phyloP scores from a whole-genome alignment of 2,888 invertebrate genomes.

The Eupeodes luniger region DNA sequence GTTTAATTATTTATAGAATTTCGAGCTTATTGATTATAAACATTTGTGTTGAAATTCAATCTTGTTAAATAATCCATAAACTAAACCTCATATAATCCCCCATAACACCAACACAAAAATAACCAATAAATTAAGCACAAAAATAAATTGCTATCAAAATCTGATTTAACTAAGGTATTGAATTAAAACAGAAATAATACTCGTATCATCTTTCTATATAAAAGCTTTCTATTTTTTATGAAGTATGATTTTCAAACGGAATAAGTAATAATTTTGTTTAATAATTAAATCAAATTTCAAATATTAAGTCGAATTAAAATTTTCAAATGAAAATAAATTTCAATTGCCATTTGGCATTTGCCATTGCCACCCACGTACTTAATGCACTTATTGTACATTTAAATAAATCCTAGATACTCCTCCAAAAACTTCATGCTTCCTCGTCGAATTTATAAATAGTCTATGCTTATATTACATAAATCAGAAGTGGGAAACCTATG shows the following conservation, averaged over 20 bases:
- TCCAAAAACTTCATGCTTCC: not conserved
- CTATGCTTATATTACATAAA: not conserved
- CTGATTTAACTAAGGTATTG: not conserved
- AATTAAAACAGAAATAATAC: not conserved
- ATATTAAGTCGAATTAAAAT: constrained; percentile 16
- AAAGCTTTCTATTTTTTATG: not conserved
- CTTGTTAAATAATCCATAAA: too few species aligned
- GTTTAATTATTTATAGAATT: too few species aligned
- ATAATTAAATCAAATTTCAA: constrained; percentile 37
- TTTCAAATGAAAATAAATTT: constrained; percentile 33
- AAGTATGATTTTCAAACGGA: not conserved
- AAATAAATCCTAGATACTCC: constrained; percentile 10
- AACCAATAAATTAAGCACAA: too few species aligned
- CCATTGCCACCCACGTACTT: not conserved
- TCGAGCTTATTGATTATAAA: too few species aligned
- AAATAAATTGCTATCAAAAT: too few species aligned
- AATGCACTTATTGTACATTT: not conserved
- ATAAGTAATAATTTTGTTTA: constrained; percentile 12
- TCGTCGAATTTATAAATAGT: not conserved
- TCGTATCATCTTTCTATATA: not conserved
- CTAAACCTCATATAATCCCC: too few species aligned
- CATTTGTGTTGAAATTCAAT: too few species aligned
- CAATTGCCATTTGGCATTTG: too few species aligned
- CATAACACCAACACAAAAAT: too few species aligned
- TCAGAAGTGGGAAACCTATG: not conserved